Conservation (phyloP, 2,888 invertebrate species). For the Oscheius sp. region DNA sequence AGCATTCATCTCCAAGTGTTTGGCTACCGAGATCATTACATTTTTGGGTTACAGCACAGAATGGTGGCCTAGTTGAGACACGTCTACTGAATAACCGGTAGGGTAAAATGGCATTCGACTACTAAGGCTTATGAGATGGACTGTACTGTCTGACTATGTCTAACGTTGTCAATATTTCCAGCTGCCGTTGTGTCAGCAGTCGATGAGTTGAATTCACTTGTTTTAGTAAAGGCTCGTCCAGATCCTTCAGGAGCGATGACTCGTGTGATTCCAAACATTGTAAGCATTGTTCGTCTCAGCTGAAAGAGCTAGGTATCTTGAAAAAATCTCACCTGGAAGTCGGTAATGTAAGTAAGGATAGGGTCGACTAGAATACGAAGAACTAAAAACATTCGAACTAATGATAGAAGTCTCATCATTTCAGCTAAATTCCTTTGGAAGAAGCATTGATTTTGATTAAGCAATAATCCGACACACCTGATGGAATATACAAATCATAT, state of each 20-base stretch:
- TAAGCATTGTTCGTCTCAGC: constrained; percentile 36
- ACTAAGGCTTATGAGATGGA: not conserved
- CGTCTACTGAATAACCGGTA: not conserved
- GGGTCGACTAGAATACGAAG: constrained; percentile 64
- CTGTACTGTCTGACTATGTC: constrained; percentile 42
- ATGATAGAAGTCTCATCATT: constrained; percentile 56
- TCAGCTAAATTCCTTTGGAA: constrained; percentile 58
- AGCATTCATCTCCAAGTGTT: too few relatives aligned
- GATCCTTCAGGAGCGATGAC: constrained; percentile 33
- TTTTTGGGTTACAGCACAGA: not conserved
- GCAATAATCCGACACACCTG: constrained; percentile 57
- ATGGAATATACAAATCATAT: not conserved
- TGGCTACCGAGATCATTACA: too few relatives aligned
- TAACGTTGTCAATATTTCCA: constrained; percentile 34
- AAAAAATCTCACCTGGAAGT: constrained; percentile 53
- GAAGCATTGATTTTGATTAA: constrained; percentile 56
- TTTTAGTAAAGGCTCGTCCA: constrained; percentile 14
- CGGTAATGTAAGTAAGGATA: constrained; percentile 62
- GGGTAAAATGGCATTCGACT: not conserved
- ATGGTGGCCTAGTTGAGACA: not conserved
- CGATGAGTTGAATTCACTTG: constrained; percentile 28
- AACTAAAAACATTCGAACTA: constrained; percentile 50
- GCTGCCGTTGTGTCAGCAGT: not conserved
- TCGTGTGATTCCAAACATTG: constrained; percentile 29
- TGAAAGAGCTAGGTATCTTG: constrained; percentile 20